These are phyloP conservation scores for Hydrozoanthus tunicans DNA, from an alignment of 64 coral and sea anemone genomes.

Conservation along the genomic window DNA sequence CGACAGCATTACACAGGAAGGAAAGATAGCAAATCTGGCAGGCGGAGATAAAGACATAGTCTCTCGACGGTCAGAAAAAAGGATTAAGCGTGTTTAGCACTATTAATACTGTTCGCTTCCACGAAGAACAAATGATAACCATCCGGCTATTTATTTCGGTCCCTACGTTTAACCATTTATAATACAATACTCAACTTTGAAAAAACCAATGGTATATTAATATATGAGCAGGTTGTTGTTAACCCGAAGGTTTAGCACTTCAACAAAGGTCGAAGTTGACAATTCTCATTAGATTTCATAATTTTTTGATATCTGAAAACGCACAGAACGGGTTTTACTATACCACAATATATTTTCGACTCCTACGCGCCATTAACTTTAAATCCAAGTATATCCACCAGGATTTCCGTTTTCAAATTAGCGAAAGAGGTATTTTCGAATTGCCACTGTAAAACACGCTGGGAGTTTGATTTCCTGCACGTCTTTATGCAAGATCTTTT, in stretches of 20 bases:
- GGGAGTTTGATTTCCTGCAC: background rate
- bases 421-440: background rate
- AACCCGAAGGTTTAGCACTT: too few species aligned
- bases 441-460: background rate
- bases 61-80: too few species aligned
- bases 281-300: too few species aligned
- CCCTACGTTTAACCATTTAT: background rate
- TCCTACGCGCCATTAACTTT: background rate
- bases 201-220: too few species aligned
- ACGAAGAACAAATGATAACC: too few species aligned
- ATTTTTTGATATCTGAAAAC: too few species aligned
- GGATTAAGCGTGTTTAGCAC: background rate
- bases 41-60: background rate
- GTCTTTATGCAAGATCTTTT: background rate
- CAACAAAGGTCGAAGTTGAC: too few species aligned
- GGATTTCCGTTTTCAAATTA: constrained; percentile 47
- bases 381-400: background rate
- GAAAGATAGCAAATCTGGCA: background rate
- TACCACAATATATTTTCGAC: too few species aligned
- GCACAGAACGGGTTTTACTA: too few species aligned
- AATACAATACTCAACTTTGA: too few species aligned
- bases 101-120: background rate
- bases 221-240: too few species aligned
- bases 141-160: too few species aligned
- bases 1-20: background rate